phyloP scores from a whole-genome alignment of 2,888 invertebrate species.

The Callyntrura guangdongensis region DNA sequence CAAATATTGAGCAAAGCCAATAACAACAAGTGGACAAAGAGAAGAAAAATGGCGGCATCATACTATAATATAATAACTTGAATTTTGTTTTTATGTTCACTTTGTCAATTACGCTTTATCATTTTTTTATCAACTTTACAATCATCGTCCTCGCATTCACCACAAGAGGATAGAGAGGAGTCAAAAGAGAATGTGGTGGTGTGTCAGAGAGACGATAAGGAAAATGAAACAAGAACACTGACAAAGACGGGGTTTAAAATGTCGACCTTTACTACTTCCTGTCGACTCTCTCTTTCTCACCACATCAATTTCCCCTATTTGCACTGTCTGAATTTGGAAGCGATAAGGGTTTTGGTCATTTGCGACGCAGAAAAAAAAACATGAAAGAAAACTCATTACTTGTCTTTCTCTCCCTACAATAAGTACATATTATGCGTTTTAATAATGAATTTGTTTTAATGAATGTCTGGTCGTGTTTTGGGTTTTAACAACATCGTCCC shows the following conservation, averaged over 20 bases:
- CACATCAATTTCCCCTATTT: not conserved
- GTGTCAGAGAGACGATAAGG: not conserved
- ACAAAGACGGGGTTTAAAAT: slow-evolving; percentile 17
- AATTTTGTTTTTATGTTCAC: not conserved
- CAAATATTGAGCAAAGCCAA: too few relatives aligned
- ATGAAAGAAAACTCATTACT: not conserved
- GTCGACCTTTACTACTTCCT: slow-evolving; percentile 38
- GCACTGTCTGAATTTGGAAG: not conserved
- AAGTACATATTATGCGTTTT: not conserved
- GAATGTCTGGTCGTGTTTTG: too few relatives aligned
- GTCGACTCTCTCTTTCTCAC: slow-evolving; percentile 23
- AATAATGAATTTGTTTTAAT: not conserved
- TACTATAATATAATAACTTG: too few relatives aligned
- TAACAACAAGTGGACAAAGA: too few relatives aligned
- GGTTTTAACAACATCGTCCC: too few relatives aligned
- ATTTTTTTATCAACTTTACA: not conserved
- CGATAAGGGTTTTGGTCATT: not conserved
- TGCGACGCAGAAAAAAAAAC: not conserved
- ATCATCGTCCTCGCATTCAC: not conserved
- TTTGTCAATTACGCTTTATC: not conserved
- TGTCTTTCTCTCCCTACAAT: not conserved
- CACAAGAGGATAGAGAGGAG: not conserved
- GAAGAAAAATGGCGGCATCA: too few relatives aligned
- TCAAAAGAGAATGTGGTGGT: not conserved
- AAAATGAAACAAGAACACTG: slow-evolving; percentile 9